Base-by-base conservation (phyloP, 2,113 vertebrate species). In the Podarcis raffonei region DNA sequence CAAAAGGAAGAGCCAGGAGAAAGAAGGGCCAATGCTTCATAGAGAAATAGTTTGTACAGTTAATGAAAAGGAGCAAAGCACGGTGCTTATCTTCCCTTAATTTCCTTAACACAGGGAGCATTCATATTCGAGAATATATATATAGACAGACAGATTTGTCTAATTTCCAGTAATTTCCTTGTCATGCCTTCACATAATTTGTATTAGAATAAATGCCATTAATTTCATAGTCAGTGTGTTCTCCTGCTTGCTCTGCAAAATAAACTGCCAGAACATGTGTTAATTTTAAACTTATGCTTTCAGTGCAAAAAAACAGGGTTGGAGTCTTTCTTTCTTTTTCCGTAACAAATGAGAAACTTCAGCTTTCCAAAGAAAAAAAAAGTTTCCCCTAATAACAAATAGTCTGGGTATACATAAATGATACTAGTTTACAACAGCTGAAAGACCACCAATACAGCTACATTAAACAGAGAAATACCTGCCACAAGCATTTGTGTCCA, bases 121-220 rank as follows among this genome's bases (percentile, higher is more conserved):
- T 89, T 80, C 35, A 35, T 32, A 22, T 65, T 78, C 18, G 57
- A 7, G 3, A 76, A 39, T 37, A 83, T 35, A 57, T 88, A 92
- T 18, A 0, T 35, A 62, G 87, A 92, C 15, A 0, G 0, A 8
- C 81, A 85, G 86, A 57, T 89, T 57, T 22, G 84, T 65, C 74
- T 74, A 1, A 7, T 57, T 93, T 92, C 74, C 79, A 65, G 6
- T 59, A 1, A 74, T 82, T 53, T 69, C 86, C 75, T 69, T 42
- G 85, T 71, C 66, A 74, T 8, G 65, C 32, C 87, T 92, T 75
- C 90, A 93, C 83, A 86, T 93, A 87, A 87, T 87, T 89, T 72
- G 22, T 0, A 0, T 62, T 87, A 91, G 74, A 86, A 62, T 39
- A 74, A 59, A 39, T 86, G 87, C 85, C 81, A 69, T 35, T 87